These are phyloP conservation scores for Antechinus flavipes DNA, from an alignment of 2,113 vertebrate genomes.

Conservation along the genomic window DNA sequence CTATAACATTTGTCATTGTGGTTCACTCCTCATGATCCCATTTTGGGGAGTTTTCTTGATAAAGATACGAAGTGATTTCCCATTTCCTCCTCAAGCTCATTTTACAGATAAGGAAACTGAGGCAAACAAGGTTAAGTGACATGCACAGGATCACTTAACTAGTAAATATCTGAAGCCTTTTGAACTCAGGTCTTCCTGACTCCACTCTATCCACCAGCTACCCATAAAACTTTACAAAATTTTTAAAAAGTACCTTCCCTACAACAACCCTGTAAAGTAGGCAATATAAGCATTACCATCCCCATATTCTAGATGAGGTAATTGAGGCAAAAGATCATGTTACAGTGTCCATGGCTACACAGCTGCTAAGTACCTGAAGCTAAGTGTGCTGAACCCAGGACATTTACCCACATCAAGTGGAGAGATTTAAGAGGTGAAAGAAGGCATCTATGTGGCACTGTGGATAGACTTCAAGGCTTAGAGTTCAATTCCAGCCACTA, in stretches of 20 bases:
- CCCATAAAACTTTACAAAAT: background rate
- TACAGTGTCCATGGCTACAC: background rate
- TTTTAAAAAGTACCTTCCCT: background rate
- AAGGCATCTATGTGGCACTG: background rate
- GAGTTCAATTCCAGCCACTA: background rate
- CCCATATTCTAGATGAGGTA: background rate
- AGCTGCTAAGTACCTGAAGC: background rate
- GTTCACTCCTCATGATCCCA: background rate
- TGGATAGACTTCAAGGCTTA: background rate
- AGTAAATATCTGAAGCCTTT: background rate
- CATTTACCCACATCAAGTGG: background rate
- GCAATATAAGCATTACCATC: background rate
- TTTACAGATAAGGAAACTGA: background rate
- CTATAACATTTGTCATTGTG: background rate
- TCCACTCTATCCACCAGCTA: background rate
- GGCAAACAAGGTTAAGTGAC: background rate
- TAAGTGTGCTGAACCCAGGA: background rate
- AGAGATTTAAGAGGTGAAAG: background rate
- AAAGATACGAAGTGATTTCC: background rate
- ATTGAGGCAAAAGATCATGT: background rate
- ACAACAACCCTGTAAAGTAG: background rate
- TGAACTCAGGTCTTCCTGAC: background rate
- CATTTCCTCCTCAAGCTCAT: background rate
- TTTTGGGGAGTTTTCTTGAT: background rate
- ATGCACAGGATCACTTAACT: background rate